These are phyloP conservation scores for Rhagoletis pomonella DNA, from an alignment of 1,140 invertebrate genomes.

Conservation along the genomic window DNA sequence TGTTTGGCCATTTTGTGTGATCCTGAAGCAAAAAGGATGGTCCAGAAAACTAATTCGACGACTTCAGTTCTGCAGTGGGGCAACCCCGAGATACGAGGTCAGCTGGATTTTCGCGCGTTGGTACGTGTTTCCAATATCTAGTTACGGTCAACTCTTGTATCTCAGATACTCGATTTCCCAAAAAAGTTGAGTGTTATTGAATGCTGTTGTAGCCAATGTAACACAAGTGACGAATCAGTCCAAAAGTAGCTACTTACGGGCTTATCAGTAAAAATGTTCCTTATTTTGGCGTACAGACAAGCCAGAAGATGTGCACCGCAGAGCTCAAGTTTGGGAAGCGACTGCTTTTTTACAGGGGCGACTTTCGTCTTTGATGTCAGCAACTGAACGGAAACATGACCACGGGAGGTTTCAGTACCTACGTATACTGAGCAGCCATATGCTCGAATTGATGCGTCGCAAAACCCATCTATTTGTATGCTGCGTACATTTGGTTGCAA, in stretches of 20 bases:
- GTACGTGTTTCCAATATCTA: slow-evolving; percentile 65
- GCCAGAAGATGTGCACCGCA: not conserved
- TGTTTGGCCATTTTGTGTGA: not conserved
- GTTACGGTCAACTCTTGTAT: slow-evolving; percentile 62
- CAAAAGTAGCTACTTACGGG: not conserved
- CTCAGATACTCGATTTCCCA: slow-evolving; percentile 68
- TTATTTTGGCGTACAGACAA: not conserved
- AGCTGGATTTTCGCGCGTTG: slow-evolving; percentile 64
- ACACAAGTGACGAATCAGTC: not conserved
- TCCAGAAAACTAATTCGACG: slow-evolving; percentile 36
- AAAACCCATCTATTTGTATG: not conserved
- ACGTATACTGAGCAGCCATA: not conserved
- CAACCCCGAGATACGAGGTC: slow-evolving; percentile 60
- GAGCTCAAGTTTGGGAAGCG: slow-evolving; percentile 8
- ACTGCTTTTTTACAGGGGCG: not conserved
- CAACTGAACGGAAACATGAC: no score
- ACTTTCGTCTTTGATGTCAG: not conserved
- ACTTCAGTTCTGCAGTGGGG: not conserved
- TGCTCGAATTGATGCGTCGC: not conserved
- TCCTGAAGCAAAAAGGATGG: not conserved
- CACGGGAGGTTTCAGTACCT: not conserved
- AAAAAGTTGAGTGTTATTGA: slow-evolving; percentile 60
- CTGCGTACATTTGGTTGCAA: not conserved
- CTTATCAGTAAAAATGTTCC: not conserved
- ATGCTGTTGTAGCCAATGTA: not conserved